Evolutionary conservation across 2,888 invertebrate species (phyloP), one percentile per base, ranked within the genome.

Genomic region (Willowsia nigromaculata): DNA sequence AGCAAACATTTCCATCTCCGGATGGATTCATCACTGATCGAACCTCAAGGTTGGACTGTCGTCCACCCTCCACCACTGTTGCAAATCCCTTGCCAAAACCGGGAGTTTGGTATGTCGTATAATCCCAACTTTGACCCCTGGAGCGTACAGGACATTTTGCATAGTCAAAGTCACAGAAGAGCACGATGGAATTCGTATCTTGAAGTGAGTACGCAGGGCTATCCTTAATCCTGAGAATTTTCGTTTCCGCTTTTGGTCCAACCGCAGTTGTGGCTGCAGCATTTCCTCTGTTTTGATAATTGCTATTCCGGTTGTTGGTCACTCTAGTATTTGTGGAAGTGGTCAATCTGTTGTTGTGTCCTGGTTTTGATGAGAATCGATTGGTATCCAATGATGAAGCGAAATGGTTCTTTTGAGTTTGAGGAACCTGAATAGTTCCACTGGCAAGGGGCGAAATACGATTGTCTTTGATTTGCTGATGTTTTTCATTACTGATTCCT

Each of bases 161-260:
- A 84, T 83, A 92, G 85, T 92, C 93, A 88, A 93, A 93, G 71
- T 93, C 93, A 78, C 93, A 93, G 81, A 91, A 93, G n/a, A 93
- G 85, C 9, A 92, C 87, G 27, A 93, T 93, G 6, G 91, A 90
- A 40, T 93, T 92, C 71, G 91, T 91, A 68, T 92, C 91, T 59
- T 84, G 76, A 25, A 93, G 88, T 11, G 91, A 85, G 27, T 90
- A 82, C 4, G 92, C 93, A 18, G 92, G 91, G 25, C 92, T 91
- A 33, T 91, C 88, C 27, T 65, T 82, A 22, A 90, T 65, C 53
- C 92, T 88, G 15, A 91, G 89, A 40, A 93, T 88, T 85, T 90
- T 87, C 5, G 90, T 86, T 40, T 90, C 82, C 15, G 87, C 86
- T 30, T 81, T 78, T 7, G 53, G 84, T 15, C 71, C 68, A 50